Percentiles rank a stretch among this genome's conserved stretches.
Evolutionary conservation across 2,797 vertebrate species (phyloP).

Genomic region (Acrocephalus scirpaceus): DNA sequence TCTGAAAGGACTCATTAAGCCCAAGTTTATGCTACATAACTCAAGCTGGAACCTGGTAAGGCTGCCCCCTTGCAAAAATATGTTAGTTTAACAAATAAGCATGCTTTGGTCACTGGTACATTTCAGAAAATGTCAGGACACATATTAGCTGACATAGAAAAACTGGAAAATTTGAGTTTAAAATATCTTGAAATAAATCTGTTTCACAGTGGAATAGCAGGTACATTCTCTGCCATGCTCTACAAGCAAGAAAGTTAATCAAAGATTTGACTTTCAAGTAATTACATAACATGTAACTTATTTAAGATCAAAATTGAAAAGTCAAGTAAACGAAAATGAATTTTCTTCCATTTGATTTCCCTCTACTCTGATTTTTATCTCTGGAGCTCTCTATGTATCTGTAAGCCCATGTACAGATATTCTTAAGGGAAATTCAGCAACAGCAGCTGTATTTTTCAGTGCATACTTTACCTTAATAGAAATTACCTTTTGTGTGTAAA

Average conservation of each 20-base stretch:
- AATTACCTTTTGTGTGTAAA: neutral
- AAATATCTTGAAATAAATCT: neutral
- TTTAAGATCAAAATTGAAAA: conserved; percentile 5
- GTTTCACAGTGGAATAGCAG: neutral
- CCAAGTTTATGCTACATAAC: neutral
- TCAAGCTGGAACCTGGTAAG: neutral
- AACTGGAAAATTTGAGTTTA: neutral
- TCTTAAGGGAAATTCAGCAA: neutral
- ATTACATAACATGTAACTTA: neutral
- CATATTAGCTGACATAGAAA: neutral
- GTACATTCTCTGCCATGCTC: neutral
- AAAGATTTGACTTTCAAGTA: neutral
- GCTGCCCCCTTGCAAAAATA: neutral
- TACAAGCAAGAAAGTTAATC: neutral
- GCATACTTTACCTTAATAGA: neutral
- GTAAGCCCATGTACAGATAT: neutral
- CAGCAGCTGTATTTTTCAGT: neutral
- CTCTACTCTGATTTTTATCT: neutral
- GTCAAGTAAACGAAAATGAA: neutral
- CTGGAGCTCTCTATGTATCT: neutral
- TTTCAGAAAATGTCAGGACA: neutral
- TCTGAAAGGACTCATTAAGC: neutral
- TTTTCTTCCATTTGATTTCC: neutral
- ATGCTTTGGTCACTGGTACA: neutral
- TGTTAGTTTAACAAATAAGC: neutral